A percentile compares a stretch with the other conserved stretches of the same genome.
phyloP scores from a whole-genome alignment of 2,888 invertebrate genomes.

The Diarsia brunnea region DNA sequence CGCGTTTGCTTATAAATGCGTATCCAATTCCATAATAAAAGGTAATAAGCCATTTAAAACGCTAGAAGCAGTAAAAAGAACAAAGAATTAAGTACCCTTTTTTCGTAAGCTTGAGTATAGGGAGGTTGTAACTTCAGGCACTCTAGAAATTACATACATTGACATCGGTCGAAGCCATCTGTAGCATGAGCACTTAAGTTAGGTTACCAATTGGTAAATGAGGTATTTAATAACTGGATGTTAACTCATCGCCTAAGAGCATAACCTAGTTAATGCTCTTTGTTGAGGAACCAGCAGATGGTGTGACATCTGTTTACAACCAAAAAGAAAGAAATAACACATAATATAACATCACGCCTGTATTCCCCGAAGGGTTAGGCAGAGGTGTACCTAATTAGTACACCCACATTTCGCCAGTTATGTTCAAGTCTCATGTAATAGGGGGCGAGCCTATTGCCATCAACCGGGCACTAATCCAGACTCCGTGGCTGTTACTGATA shows the following conservation, averaged over 20 bases:
- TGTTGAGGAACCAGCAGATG: constrained; percentile 37
- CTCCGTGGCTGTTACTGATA: too few species aligned
- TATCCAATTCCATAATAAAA: constrained; percentile 12
- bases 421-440: too few species aligned
- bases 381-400: too few species aligned
- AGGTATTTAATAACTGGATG: constrained; percentile 19
- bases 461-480: too few species aligned
- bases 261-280: constrained; percentile 29
- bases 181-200: constrained; percentile 3
- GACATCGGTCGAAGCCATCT: constrained; percentile 36
- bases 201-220: constrained; percentile 35
- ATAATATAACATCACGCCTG: too few species aligned
- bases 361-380: too few species aligned
- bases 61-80: constrained; percentile 44
- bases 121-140: constrained; percentile 33
- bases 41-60: constrained; percentile 41
- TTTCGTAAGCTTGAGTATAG: neutral
- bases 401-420: too few species aligned
- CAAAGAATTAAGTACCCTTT: constrained; percentile 3
- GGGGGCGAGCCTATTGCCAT: too few species aligned
- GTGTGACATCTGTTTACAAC: constrained; percentile 25
- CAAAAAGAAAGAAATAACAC: too few species aligned
- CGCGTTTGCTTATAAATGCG: constrained; percentile 10
- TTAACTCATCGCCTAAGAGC: constrained; percentile 35
- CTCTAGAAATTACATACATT: constrained; percentile 41